Evolutionary conservation across 2,888 invertebrate species (phyloP).

Genomic region (Catocala sponsa): DNA sequence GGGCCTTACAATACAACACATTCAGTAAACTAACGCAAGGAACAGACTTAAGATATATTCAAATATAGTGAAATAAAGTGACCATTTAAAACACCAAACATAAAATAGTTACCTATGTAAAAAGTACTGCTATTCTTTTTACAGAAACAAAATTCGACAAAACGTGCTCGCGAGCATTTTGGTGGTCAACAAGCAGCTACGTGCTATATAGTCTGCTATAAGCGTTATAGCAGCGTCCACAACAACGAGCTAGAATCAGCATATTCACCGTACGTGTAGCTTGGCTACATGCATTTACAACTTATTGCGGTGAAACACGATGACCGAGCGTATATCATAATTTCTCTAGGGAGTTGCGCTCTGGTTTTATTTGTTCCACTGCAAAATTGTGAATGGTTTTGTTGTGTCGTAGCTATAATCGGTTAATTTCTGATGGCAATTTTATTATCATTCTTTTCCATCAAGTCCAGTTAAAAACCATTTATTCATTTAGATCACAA

Average conservation of each 20-base stretch:
- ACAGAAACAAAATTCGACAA: too few relatives aligned
- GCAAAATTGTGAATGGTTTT: neutral
- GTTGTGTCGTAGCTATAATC: neutral
- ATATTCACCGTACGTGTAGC: neutral
- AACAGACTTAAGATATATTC: too few relatives aligned
- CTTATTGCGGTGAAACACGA: neutral
- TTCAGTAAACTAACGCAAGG: too few relatives aligned
- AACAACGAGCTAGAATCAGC: neutral
- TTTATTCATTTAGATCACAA: too few relatives aligned
- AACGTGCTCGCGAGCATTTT: neutral
- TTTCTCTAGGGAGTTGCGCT: constrained; percentile 5
- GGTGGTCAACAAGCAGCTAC: neutral
- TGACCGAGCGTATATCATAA: constrained; percentile 4
- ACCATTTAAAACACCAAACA: too few relatives aligned
- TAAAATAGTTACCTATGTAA: too few relatives aligned
- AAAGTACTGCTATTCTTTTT: too few relatives aligned
- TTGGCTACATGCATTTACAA: constrained; percentile 1
- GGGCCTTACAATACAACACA: too few relatives aligned
- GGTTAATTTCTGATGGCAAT: neutral
- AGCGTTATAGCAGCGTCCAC: neutral
- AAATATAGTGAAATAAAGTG: too few relatives aligned
- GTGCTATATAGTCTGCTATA: neutral
- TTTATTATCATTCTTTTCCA: too few relatives aligned
- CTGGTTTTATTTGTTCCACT: neutral
- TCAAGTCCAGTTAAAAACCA: too few relatives aligned